Evolutionary conservation across 2,888 invertebrate species (phyloP), one percentile per base, ranked within the genome.

Genomic region (Trilocha varians): DNA sequence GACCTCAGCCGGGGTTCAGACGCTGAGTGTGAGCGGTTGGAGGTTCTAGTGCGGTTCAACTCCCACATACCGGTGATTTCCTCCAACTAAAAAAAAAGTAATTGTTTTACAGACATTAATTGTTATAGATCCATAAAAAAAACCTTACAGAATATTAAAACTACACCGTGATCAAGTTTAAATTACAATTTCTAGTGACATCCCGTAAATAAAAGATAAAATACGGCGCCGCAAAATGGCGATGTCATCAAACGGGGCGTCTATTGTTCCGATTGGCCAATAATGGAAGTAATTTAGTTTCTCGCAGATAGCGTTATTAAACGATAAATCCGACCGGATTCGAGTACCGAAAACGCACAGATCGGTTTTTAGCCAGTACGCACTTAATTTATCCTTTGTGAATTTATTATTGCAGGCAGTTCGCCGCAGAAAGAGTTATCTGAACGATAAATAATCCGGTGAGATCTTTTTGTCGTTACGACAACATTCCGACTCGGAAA

Each of bases 391-490:
- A 63, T 61, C 52, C 53, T 45, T 57, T 49, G 54, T 57, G 56
- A 63, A 70, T 71, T 71, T 70, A 73, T 68, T 66, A 68, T 62
- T 55, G 56, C 56, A 52, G 66, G 66, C 69, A 66, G 58, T 60
- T 48, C 50, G 54, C 73, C 69, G 44, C 71, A 59, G 50, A 63
- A 65, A 68, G 70, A 70, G 63, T 70, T 70, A 70, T 69, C 55
- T 49, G 40, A 34, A 56, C 50, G 40, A 61, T 65, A 69, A 69
- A 70, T 67, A 59, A 66, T 58, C 54, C 47, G 52, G 61, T 59
- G 63, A 59, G 49, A 62, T 64, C 52, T 56, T 52, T 50, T 52
- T 57, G 50, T 49, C 44, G 50, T 49, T 44, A 33, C 38, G 25
- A 25, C 25, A 25, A 25, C 25, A 25, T 25, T 37, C 44, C 17